phyloP scores from a whole-genome alignment of 1,140 invertebrate species.

The Anoplolepis gracilipes region DNA sequence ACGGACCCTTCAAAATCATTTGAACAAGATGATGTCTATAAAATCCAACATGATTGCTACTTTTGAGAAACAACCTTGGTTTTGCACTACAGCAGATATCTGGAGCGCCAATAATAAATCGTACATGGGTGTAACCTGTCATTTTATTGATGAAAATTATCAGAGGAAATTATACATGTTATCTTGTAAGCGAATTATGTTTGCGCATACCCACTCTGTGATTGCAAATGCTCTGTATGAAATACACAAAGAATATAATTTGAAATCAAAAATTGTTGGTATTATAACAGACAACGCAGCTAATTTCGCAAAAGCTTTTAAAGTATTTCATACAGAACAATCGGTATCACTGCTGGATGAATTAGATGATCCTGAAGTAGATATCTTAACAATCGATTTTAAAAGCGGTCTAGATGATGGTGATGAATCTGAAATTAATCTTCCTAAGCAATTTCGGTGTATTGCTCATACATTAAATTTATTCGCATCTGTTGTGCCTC shows the following conservation, averaged over 20 bases:
- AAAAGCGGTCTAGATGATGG: not conserved
- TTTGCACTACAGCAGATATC: not conserved
- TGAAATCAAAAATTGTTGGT: too few species aligned
- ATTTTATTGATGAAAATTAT: not conserved
- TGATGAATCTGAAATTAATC: not conserved
- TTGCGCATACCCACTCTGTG: too few species aligned
- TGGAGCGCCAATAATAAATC: not conserved
- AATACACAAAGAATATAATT: too few species aligned
- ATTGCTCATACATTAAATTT: constrained; percentile 19
- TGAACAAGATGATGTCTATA: not conserved
- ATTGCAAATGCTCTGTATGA: too few species aligned
- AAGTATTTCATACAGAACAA: not conserved
- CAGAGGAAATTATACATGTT: too few species aligned
- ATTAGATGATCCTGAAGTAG: not conserved
- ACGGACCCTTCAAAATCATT: not conserved
- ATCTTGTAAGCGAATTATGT: too few species aligned
- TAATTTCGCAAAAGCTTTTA: not conserved
- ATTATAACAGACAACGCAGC: too few species aligned
- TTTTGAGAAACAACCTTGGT: not conserved
- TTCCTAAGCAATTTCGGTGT: constrained; percentile 8
- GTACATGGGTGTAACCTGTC: not conserved
- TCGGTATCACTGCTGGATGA: not conserved
- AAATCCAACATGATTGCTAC: not conserved
- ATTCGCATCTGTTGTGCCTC: too few species aligned
- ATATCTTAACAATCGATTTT: constrained; percentile 6